These are phyloP conservation scores for Artemia sinica DNA, from an alignment of 2,888 invertebrate species.

Conservation along the genomic window DNA sequence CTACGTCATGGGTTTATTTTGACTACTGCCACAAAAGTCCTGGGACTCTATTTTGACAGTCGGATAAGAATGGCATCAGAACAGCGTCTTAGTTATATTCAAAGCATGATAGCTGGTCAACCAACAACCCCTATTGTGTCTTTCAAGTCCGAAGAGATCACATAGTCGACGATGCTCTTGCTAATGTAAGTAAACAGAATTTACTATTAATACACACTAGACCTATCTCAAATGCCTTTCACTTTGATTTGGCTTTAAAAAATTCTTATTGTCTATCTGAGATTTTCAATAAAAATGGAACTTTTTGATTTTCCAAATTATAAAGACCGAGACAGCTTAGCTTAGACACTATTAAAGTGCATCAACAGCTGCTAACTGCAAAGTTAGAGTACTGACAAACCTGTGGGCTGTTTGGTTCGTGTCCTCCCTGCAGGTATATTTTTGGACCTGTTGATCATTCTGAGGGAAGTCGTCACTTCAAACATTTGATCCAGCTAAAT, in stretches of 20 bases:
- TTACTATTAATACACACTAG: not conserved
- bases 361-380: too few relatives aligned
- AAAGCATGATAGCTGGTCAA: constrained; percentile 58
- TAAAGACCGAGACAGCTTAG: too few relatives aligned
- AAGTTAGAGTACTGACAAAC: too few relatives aligned
- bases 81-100: constrained; percentile 62
- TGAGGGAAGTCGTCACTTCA: constrained; percentile 35
- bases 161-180: constrained; percentile 77
- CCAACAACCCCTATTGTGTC: constrained; percentile 61
- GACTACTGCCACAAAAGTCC: constrained; percentile 75
- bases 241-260: not conserved
- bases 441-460: constrained; percentile 35
- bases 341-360: too few relatives aligned
- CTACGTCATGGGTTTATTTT: constrained; percentile 77
- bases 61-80: constrained; percentile 87
- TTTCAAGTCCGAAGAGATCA: constrained; percentile 60
- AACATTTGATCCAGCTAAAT: too few relatives aligned
- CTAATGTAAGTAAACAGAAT: constrained; percentile 44
- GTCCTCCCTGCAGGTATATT: not conserved
- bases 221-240: constrained; percentile 21
- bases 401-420: too few relatives aligned
- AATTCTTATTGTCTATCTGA: not conserved
- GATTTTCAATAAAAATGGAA: not conserved
- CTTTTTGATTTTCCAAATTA: too few relatives aligned
- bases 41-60: constrained; percentile 82